These are phyloP conservation scores for Drosophila maculinotata DNA, from an alignment of 2,888 invertebrate species.

Conservation along the genomic window DNA sequence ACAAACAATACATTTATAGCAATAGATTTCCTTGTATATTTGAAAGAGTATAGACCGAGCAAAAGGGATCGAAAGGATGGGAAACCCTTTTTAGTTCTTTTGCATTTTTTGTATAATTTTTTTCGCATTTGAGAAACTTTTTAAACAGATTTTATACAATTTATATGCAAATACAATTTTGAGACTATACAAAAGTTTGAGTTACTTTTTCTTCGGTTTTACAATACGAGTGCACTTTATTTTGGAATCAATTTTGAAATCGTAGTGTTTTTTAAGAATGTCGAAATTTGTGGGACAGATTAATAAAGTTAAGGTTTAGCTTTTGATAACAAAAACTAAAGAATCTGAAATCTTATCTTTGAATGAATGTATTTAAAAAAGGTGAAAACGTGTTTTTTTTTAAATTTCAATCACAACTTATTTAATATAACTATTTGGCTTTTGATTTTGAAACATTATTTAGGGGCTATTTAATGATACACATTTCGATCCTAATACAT, in stretches of 20 bases:
- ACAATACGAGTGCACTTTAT: conserved; percentile 37
- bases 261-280: conserved; percentile 58
- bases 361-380: conserved; percentile 43
- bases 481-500: conserved; percentile 55
- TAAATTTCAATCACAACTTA: conserved; percentile 12
- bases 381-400: conserved; percentile 58
- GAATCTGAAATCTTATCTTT: conserved; percentile 45
- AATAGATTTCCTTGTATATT: conserved; percentile 57
- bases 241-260: conserved; percentile 48
- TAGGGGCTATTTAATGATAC: conserved; percentile 13
- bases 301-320: conserved; percentile 63
- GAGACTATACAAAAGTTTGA: conserved; percentile 49
- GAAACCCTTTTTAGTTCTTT: conserved; percentile 28
- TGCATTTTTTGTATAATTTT: conserved; percentile 22
- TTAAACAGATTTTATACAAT: conserved; percentile 54
- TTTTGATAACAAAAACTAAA: conserved; percentile 64
- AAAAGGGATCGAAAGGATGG: conserved; percentile 41
- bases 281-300: conserved; percentile 44
- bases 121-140: conserved; percentile 39
- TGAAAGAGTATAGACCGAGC: conserved; percentile 23
- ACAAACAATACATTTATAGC: conserved; percentile 29
- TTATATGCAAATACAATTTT: conserved; percentile 54
- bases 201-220: conserved; percentile 29
- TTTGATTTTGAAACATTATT: conserved; percentile 21
- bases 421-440: conserved; percentile 6